Evolutionary conservation across 2,888 invertebrate species (phyloP).

Genomic region (Apamea crenata): DNA sequence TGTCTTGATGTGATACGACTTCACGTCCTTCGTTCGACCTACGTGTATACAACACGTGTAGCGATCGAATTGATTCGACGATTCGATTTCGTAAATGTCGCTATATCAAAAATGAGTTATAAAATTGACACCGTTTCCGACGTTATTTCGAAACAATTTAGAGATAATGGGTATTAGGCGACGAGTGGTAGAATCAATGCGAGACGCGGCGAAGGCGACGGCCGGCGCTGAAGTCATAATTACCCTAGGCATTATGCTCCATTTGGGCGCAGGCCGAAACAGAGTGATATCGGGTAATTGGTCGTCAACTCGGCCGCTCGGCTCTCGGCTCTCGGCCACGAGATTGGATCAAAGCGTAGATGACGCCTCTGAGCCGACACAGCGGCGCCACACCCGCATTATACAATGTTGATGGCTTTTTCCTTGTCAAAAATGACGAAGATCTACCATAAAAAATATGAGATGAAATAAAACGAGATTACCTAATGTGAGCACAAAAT

Average conservation of each 20-base stretch:
- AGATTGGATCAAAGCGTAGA: slow-evolving; percentile 88
- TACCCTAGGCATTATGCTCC: slow-evolving; percentile 89
- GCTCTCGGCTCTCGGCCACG: slow-evolving; percentile 68
- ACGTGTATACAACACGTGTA: slow-evolving; percentile 36
- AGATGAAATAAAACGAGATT: slow-evolving; percentile 87
- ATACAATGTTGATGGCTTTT: slow-evolving; percentile 89
- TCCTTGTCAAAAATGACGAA: slow-evolving; percentile 90
- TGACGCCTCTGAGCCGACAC: slow-evolving; percentile 83
- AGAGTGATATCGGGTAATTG: slow-evolving; percentile 90
- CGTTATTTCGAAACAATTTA: slow-evolving; percentile 80
- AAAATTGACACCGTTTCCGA: slow-evolving; percentile 76
- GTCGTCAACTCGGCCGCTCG: slow-evolving; percentile 83
- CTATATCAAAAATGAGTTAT: slow-evolving; percentile 67
- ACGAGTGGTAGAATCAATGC: slow-evolving; percentile 78
- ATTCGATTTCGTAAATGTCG: slow-evolving; percentile 63
- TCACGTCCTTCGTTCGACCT: slow-evolving; percentile 44
- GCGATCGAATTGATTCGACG: slow-evolving; percentile 65
- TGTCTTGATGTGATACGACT: slow-evolving; percentile 59
- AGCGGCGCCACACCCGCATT: slow-evolving; percentile 88
- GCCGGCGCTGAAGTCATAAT: slow-evolving; percentile 86
- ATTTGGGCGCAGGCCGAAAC: slow-evolving; percentile 87
- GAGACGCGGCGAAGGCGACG: slow-evolving; percentile 69
- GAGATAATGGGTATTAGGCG: slow-evolving; percentile 80
- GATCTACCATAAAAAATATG: slow-evolving; percentile 88
- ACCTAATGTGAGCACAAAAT: slow-evolving; percentile 86